Conservation (phyloP, 2,113 vertebrate species). For the Galeopterus variegatus region DNA sequence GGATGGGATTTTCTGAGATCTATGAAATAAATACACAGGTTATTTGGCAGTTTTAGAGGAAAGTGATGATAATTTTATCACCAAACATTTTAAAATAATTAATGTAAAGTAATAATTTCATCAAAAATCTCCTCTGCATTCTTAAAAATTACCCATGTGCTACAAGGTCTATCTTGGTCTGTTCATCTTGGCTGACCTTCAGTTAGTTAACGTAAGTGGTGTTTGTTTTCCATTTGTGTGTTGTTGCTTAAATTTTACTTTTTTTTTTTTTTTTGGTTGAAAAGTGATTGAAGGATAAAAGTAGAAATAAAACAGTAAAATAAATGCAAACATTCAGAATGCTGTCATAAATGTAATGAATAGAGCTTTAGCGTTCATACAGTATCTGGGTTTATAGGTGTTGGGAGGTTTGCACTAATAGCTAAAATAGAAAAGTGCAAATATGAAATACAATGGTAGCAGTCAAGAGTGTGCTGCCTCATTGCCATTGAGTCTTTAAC, state of each 20-base stretch:
- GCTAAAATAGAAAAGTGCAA: background rate
- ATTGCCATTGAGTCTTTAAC: background rate
- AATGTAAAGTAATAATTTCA: conserved; percentile 59
- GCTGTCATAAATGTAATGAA: background rate
- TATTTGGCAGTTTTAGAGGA: conserved; percentile 47
- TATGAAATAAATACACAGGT: conserved; percentile 14
- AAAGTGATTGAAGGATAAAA: conserved; percentile 40
- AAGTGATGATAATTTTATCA: background rate
- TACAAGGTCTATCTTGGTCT: background rate
- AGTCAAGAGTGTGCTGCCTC: background rate
- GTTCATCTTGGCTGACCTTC: background rate
- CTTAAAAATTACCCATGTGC: background rate
- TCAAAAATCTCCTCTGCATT: background rate
- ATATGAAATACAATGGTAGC: background rate
- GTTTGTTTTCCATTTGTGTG: conserved; percentile 25
- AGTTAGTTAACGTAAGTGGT: background rate
- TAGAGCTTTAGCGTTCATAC: conserved; percentile 1
- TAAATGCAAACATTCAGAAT: background rate
- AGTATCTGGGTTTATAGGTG: background rate
- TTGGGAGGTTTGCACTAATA: background rate
- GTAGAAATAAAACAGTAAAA: conserved; percentile 8
- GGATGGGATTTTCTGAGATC: conserved; percentile 26
- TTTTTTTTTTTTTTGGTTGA: conserved; percentile 17
- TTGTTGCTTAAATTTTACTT: background rate
- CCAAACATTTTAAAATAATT: background rate